phyloP scores from a whole-genome alignment of 2,113 vertebrate species.

The Gallinago jamesoni region DNA sequence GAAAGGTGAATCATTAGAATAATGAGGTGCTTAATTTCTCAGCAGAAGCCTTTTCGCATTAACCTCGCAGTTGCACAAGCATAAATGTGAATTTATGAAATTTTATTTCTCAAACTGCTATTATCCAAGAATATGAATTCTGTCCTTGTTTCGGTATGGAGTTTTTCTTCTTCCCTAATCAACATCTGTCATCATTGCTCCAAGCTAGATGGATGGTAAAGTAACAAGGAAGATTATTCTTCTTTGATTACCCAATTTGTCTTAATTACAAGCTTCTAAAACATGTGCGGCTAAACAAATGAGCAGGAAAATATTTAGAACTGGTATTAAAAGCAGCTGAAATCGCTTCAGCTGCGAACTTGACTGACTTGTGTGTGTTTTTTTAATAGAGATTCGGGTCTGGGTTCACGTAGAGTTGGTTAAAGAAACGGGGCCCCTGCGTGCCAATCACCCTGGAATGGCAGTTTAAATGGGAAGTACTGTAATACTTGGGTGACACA shows the following conservation, averaged over 20 bases:
- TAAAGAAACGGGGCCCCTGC: constrained; percentile 53
- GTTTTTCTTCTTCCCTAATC: constrained; percentile 55
- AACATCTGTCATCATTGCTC: constrained; percentile 72
- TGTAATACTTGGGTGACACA: constrained; percentile 63
- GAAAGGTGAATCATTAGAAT: constrained; percentile 11
- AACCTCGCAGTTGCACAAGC: background rate
- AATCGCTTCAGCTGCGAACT: constrained; percentile 59
- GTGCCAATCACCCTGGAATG: constrained; percentile 69
- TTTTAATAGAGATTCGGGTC: constrained; percentile 64
- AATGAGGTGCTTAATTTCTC: constrained; percentile 43
- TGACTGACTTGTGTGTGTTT: constrained; percentile 48
- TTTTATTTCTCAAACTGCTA: constrained; percentile 9
- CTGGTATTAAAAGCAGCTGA: constrained; percentile 57
- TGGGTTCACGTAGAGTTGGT: constrained; percentile 37
- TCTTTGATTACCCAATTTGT: constrained; percentile 77
- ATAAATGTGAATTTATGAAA: constrained; percentile 35
- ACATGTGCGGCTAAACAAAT: constrained; percentile 65
- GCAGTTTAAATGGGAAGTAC: constrained; percentile 62
- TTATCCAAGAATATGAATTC: constrained; percentile 33
- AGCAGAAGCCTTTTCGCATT: background rate
- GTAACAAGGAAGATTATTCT: constrained; percentile 75
- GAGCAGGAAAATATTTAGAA: constrained; percentile 62
- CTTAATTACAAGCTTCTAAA: constrained; percentile 76
- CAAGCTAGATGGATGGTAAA: constrained; percentile 72
- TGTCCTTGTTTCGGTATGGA: constrained; percentile 28